These are phyloP conservation scores for Scaptomyza reducta DNA, from an alignment of 2,888 invertebrate species.

Conservation along the genomic window DNA sequence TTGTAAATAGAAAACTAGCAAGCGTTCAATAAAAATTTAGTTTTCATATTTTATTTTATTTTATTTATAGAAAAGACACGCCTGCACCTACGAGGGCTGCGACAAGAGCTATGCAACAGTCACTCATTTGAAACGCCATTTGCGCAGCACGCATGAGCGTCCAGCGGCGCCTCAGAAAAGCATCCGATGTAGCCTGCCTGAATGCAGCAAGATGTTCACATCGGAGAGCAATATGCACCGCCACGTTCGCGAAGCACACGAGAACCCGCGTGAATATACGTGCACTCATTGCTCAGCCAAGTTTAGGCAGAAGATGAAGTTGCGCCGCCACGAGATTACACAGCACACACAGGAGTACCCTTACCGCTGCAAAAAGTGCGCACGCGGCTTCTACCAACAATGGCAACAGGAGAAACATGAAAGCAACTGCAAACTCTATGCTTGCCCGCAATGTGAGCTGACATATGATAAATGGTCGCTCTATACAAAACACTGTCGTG, in stretches of 20 bases:
- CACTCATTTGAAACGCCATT: constrained; percentile 87
- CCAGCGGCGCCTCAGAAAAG: constrained; percentile 52
- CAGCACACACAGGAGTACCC: constrained; percentile 85
- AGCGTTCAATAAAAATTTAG: no score
- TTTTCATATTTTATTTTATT: background rate
- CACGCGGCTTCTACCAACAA: constrained; percentile 85
- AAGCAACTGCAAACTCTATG: constrained; percentile 74
- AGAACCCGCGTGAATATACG: constrained; percentile 83
- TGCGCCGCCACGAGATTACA: constrained; percentile 86
- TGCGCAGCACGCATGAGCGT: constrained; percentile 85
- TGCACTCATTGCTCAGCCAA: constrained; percentile 85
- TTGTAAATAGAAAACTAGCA: constrained; percentile 85
- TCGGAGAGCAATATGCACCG: constrained; percentile 86
- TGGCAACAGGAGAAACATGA: constrained; percentile 85
- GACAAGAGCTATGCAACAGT: constrained; percentile 87
- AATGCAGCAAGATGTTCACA: constrained; percentile 85
- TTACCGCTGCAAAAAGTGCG: constrained; percentile 86
- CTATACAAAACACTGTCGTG: constrained; percentile 75
- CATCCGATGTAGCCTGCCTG: constrained; percentile 70
- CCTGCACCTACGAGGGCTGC: constrained; percentile 86
- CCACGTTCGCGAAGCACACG: constrained; percentile 86
- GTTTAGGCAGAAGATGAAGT: constrained; percentile 86
- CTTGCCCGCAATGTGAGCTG: constrained; percentile 84
- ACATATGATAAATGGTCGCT: constrained; percentile 78
- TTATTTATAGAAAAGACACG: constrained; percentile 85